These are phyloP conservation scores for Drosophila willistoni DNA, from an alignment of 1,140 invertebrate species.

Conservation along the genomic window DNA sequence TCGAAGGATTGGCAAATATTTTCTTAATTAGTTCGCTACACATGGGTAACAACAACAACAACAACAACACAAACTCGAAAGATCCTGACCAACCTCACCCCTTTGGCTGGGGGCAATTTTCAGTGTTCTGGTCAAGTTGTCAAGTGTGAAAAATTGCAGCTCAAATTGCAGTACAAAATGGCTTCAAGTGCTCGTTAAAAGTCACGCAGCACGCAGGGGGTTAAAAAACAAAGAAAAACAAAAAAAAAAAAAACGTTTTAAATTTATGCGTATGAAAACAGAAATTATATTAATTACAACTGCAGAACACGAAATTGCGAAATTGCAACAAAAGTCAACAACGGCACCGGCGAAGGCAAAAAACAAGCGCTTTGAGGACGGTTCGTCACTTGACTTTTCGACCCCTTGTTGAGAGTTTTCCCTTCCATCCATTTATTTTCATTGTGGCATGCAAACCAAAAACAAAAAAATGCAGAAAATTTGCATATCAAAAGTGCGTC, in stretches of 20 bases:
- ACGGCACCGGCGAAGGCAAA: not conserved
- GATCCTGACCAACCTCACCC: too few relatives aligned
- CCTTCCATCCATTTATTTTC: conserved; percentile 22
- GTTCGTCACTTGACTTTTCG: conserved; percentile 29
- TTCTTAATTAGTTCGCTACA: conserved; percentile 75
- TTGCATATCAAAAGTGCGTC: conserved; percentile 80
- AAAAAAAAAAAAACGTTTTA: conserved; percentile 36
- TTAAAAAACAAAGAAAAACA: conserved; percentile 12
- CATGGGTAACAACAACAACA: not conserved
- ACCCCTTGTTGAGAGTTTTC: conserved; percentile 16
- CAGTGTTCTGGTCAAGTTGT: conserved; percentile 46
- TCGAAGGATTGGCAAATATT: conserved; percentile 72
- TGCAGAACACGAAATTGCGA: conserved; percentile 53
- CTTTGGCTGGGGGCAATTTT: not conserved
- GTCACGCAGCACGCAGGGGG: conserved; percentile 59
- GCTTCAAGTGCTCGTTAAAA: conserved; percentile 76
- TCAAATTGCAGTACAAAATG: conserved; percentile 80
- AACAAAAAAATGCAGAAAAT: conserved; percentile 63
- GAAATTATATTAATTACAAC: conserved; percentile 78
- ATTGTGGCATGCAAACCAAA: not conserved
- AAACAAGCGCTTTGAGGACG: conserved; percentile 3
- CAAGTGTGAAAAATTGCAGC: conserved; percentile 79
- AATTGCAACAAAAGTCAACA: conserved; percentile 48
- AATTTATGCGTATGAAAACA: conserved; percentile 76
- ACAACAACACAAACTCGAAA: not conserved